Evolutionary conservation across 2,888 invertebrate species (phyloP), one percentile per base, ranked within the genome.

Genomic region (Scaptomyza flava): DNA sequence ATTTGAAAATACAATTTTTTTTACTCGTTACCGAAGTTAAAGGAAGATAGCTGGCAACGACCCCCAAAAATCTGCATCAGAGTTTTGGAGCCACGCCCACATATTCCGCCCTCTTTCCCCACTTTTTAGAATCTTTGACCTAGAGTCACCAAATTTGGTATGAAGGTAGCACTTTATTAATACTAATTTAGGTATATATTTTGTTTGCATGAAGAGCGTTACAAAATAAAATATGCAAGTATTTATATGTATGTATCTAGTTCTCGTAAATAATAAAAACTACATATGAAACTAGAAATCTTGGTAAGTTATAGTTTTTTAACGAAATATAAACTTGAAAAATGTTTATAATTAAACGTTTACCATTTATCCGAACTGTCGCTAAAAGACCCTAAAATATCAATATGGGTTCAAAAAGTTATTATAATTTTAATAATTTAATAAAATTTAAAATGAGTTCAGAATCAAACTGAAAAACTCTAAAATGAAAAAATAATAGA

Each of bases 141-240:
- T n/a, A n/a, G n/a, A n/a, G n/a, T n/a, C n/a, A n/a, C n/a, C n/a
- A n/a, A n/a, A n/a, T n/a, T n/a, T n/a, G n/a, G n/a, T n/a, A n/a
- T n/a, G n/a, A n/a, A n/a, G n/a, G n/a, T n/a, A n/a, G 84, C 87
- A 84, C 87, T 68, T 80, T 87, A 80, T 71, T 69, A 75, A 79
- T 75, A 80, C 64, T 81, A 58, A 47, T 62, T 58, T 62, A 53
- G 56, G 31, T 58, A 56, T 61, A n/a, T n/a, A n/a, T 47, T 67
- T 53, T 68, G 43, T 63, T 54, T 62, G 23, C 54, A 47, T 62
- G 42, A 61, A 53, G 65, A 67, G 69, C 68, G 68, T 75, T 77
- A n/a, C n/a, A n/a, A n/a, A n/a, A n/a, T n/a, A n/a, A n/a, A n/a
- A n/a, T n/a, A n/a, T n/a, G n/a, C n/a, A n/a, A n/a, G n/a, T n/a